phyloP scores from a whole-genome alignment of 2,797 vertebrate species.

The Phalanger gymnotis region DNA sequence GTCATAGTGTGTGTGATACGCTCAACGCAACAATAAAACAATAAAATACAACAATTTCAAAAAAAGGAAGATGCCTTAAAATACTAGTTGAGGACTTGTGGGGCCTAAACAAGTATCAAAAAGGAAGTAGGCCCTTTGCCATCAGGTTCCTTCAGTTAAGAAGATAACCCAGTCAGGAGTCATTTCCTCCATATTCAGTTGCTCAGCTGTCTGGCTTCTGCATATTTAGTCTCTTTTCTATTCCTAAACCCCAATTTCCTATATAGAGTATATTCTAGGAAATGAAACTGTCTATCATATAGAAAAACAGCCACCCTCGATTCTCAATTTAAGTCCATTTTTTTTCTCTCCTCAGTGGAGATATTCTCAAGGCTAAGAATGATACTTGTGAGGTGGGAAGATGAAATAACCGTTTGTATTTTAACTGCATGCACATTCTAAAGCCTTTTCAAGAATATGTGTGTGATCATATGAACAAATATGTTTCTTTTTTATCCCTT shows the following conservation, averaged over 20 bases:
- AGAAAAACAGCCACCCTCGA: background rate
- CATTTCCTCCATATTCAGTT: background rate
- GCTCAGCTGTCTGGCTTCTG: background rate
- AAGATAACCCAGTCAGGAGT: background rate
- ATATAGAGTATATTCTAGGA: background rate
- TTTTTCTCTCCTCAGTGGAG: background rate
- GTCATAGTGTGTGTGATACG: background rate
- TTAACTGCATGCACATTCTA: background rate
- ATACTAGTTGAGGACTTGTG: background rate
- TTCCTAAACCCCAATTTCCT: background rate
- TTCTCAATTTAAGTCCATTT: background rate
- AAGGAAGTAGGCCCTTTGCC: background rate
- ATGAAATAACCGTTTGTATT: background rate
- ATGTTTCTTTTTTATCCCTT: background rate
- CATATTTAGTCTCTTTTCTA: background rate
- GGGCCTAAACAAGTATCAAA: background rate
- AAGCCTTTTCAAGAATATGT: background rate
- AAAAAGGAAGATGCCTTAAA: background rate
- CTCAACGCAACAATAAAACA: background rate
- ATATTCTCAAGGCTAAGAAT: background rate
- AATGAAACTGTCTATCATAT: background rate
- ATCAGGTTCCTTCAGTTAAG: background rate
- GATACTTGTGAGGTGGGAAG: background rate
- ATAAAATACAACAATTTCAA: background rate
- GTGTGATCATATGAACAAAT: background rate